Base-by-base conservation (phyloP, 2,888 invertebrate genomes). In the Thereva unica region DNA sequence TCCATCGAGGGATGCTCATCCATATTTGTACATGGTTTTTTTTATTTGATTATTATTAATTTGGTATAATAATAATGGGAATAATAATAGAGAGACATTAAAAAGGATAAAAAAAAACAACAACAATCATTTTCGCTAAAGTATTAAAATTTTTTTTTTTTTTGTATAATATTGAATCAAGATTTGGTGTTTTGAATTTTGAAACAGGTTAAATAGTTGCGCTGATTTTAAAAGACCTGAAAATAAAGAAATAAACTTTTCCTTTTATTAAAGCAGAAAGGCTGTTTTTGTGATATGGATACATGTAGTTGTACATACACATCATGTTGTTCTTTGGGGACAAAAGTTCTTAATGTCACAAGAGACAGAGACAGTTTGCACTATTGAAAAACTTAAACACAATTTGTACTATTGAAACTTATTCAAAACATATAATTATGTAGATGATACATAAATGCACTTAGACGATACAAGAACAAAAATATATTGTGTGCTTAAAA, bases 191-290 rank as follows among this genome's bases (percentile, higher is more conserved):
- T 61, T 50, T 49, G 41, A 49, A 40, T 40, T n/a, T 61, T 40
- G 38, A 23, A 61, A 61, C 61, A 61, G 61, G 61, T 61, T 61
- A 61, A 47, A 49, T 41, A 40, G 50, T 41, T 42, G 50, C 40
- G 40, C 9, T 41, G 61, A 42, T 50, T 34, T 23, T 49, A 50
- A 50, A 41, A 61, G 50, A 50, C 61, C 61, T 61, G 61, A 12
- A 57, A 59, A 47, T 37, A 34, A 50, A 61, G 49, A 40, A 45
- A 49, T 50, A 61, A 40, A 47, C 23, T 35, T 47, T n/a, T 12
- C 5, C 47, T 47, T 6, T 10, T 10, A 12, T 47, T 10, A 10
- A 47, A 47, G 12, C 23, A 50, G 9, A 47, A 47, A 10, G n/a
- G 8, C 2, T 52, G 3, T 6, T 49, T 10, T 10, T 3, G 3